Conservation (phyloP, 2,888 invertebrate genomes). For the Apotomis betuletana region DNA sequence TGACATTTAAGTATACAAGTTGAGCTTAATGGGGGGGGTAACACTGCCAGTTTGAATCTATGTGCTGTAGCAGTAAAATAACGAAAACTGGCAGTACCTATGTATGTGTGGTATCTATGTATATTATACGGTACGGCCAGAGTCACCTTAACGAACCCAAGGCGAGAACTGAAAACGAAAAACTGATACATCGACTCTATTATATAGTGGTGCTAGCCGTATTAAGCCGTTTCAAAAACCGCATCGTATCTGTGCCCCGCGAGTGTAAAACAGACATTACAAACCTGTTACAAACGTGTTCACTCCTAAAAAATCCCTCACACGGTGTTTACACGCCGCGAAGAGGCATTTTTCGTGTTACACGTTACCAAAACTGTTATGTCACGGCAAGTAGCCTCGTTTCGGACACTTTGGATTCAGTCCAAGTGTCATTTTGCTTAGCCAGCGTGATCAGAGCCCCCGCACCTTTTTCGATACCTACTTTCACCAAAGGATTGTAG, state of each 20-base stretch:
- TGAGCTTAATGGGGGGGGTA: too few relatives aligned
- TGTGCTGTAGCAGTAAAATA: too few relatives aligned
- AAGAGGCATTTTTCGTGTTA: constrained; percentile 22
- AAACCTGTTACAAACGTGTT: neutral
- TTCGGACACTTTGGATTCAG: constrained; percentile 70
- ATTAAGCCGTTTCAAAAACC: too few relatives aligned
- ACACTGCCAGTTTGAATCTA: too few relatives aligned
- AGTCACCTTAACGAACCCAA: too few relatives aligned
- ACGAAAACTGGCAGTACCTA: too few relatives aligned
- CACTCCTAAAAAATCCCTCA: constrained; percentile 11
- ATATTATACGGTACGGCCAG: too few relatives aligned
- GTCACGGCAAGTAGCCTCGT: constrained; percentile 64
- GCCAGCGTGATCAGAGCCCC: constrained; percentile 53
- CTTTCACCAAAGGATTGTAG: constrained; percentile 6
- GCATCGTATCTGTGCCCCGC: neutral
- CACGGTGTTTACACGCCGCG: constrained; percentile 40
- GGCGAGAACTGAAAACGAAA: too few relatives aligned
- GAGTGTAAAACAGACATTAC: neutral
- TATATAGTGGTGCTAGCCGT: too few relatives aligned
- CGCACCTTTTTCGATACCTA: constrained; percentile 49
- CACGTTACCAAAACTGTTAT: constrained; percentile 62
- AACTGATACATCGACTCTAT: too few relatives aligned
- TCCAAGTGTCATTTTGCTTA: constrained; percentile 62
- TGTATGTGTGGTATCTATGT: too few relatives aligned
- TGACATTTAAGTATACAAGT: too few relatives aligned